Base-by-base conservation (phyloP, 2,888 invertebrate species). In the Lordiphosa andalusiaca region DNA sequence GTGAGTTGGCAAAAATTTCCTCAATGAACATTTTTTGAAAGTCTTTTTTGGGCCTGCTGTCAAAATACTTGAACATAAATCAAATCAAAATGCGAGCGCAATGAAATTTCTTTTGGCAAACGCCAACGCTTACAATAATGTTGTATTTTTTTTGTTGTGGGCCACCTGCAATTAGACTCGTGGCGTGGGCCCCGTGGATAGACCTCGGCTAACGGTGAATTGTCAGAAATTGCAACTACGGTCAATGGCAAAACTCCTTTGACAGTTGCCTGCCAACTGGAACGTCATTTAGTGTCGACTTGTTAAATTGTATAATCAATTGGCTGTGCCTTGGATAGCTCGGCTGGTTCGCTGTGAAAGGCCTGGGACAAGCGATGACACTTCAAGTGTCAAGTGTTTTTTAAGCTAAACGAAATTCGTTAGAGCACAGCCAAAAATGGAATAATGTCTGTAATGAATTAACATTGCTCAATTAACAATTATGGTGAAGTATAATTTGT, bases 311-410 rank as follows among this genome's bases (percentile, higher is more conserved):
- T 54, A 68, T 64, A 59, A 65, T 64, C 56, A 53, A 64, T 68
- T 61, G 36, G 41, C 30, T 47, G 36, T 30, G 30, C 30, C 30
- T 30, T 30, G 30, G 38, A 25, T 7, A 35, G 38, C 41, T 47
- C 9, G 3, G 9, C 9, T 10, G 30, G 9, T 30, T 9, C 9
- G 30, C 9, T 30, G 63, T 71, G 66, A 62, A 64, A 75, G 67
- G 49, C 41, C 39, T 36, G 16, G 23, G 42, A 48, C 42, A 61
- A 61, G 50, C 57, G 57, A 51, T 44, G 67, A 47, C 61, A 71
- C 74, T 84, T 55, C 21, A 77, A 46, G 69, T 71, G 77, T 80
- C 80, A 83, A 83, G 81, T 67, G 68, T 33, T 57, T 19, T 50
- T 49, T 41, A 49, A 13, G 30, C 30, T 30, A 30, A 30, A 10